phyloP scores from a whole-genome alignment of 2,113 vertebrate genomes.

The Micromys minutus region DNA sequence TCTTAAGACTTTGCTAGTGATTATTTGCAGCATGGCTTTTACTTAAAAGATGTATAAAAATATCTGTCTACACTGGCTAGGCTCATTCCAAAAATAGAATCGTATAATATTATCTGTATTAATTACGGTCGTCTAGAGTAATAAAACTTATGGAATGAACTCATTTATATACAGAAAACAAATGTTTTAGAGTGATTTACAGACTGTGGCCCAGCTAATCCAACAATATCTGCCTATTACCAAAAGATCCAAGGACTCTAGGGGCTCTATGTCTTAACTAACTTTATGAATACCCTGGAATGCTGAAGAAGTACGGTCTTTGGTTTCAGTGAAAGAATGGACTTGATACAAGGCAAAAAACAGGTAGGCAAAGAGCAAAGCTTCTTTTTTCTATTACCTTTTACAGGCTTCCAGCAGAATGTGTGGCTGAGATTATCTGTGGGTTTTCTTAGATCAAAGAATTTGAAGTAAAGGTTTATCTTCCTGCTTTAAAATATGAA shows the following conservation, averaged over 20 bases:
- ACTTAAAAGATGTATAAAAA: not conserved
- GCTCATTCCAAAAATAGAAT: not conserved
- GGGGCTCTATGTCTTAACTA: not conserved
- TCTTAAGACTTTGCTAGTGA: not conserved
- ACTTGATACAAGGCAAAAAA: not conserved
- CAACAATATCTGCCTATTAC: not conserved
- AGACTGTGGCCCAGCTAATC: not conserved
- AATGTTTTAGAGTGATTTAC: not conserved
- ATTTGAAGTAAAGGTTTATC: not conserved
- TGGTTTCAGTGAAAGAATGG: not conserved
- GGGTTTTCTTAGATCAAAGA: not conserved
- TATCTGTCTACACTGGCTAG: not conserved
- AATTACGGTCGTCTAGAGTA: not conserved
- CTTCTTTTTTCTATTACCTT: not conserved
- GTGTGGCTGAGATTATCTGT: not conserved
- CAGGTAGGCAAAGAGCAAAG: not conserved
- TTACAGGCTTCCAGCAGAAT: not conserved
- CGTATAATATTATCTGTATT: not conserved
- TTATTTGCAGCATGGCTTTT: not conserved
- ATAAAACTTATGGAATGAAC: not conserved
- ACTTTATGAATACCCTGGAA: not conserved
- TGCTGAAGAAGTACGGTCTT: not conserved
- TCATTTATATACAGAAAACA: not conserved
- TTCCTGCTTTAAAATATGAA: not conserved
- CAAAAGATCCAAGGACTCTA: not conserved